Evolutionary conservation across 1,140 invertebrate species (phyloP), one percentile per base, ranked within the genome.

Genomic region (Glomeris maerens): DNA sequence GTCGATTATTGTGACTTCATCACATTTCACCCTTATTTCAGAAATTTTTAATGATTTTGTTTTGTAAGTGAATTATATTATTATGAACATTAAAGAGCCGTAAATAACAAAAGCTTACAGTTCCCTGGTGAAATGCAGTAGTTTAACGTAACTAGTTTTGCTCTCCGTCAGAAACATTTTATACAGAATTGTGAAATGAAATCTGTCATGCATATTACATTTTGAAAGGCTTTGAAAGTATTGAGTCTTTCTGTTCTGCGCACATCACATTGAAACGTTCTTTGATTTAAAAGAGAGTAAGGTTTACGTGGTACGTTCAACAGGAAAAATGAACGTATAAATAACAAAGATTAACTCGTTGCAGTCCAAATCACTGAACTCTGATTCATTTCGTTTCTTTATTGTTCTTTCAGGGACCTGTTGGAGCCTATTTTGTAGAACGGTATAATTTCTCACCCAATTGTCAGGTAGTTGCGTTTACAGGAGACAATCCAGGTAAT

Each of bases 401-500:
- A n/a, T n/a, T n/a, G n/a, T 36, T 53, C 13, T 55, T 55, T 44
- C 50, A 68, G 64, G 91, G 90, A 1, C 58, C 65, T 10, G 74
- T 96, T 41, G 79, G 78, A 1, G 54, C 69, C 0, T 95, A 91
- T 69, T 86, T 82, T 66, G 80, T 87, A 1, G 75, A 83, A 57
- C 73, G 86, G 48, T 95, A 89, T 65, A 81, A 81, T 4, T 94
- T 97, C 65, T 70, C 75, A 59, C 62, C 77, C 1, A 69, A 80
- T 2, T 96, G 91, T 64, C 71, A 76, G 62, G 74, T 97, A 3
- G 72, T 90, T 2, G 80, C 86, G 1, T 95, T 93, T 64, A 95
- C 91, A 1, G 93, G 92, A 0, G 93, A 97, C 64, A 97, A 97
- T 75, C 84, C 83, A 48, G 83, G 82, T 83, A 72, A 55, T 23